Base-by-base conservation (phyloP, 2,888 invertebrate genomes). In the Acanthopleura granulata region DNA sequence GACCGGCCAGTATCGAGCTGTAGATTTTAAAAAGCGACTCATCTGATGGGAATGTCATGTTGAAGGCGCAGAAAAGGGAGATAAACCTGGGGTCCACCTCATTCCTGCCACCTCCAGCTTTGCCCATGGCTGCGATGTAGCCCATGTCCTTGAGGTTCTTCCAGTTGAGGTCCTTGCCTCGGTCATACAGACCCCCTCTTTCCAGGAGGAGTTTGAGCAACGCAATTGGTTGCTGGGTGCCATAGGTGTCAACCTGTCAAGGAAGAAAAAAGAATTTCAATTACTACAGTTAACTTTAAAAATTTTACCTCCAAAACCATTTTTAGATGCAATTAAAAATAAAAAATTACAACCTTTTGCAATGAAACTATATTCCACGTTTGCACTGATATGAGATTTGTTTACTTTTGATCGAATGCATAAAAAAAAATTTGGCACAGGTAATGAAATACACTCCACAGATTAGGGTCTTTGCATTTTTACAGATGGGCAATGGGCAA, bases 201-300 rank as follows among this genome's bases (percentile, higher is more conserved):
- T 97, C 97, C 79, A 97, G 93, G n/a, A 98, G 90, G 16, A 97
- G 91, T 89, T 97, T 97, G n/a, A 98, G 91, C 57, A 97, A 91
- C 0, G 97, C 97, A 82, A 97, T 96, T 0, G 97, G 97, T 87
- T 97, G 97, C 87, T 97, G 97, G 0, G 97, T 97, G 0, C 97
- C 97, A 88, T 97, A 97, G 0, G 93, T 94, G 87, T 96, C 96
- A 72, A 92, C 91, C 91, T 92, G 78, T 9, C 80, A 69, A 49
- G 29, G 49, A 69, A 74, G 27, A 66, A 25, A 9, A 40, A 3
- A 40, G 9, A 40, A 9, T 40, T 9, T 40, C 3, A 40, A 9
- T 9, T 6, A 40, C 40, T 40, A 9, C 4, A n/a, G n/a, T n/a
- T n/a, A n/a, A n/a, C n/a, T n/a, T n/a, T n/a, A n/a, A n/a, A n/a